Base-by-base conservation (phyloP, 2,888 invertebrate species). In the Cyaniris semiargus region DNA sequence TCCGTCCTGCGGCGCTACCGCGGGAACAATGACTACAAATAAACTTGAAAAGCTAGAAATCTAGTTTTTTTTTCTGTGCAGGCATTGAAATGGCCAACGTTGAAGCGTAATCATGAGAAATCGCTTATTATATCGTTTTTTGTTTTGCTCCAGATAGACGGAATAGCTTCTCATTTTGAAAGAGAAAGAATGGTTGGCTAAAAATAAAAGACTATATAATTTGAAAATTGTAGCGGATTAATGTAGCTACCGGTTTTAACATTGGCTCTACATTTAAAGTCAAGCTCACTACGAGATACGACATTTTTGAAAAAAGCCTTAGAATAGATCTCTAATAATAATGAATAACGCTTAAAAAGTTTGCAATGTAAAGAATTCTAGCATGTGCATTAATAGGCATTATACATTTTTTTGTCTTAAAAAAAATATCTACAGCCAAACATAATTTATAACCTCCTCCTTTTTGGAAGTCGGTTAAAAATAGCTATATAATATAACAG, bases 1-100 rank as follows among this genome's bases (percentile, higher is more conserved):
- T 38, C 48, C 38, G 38, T 74, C 74, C 74, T 74, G 53, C 74
- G 74, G 74, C 74, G 74, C 48, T 74, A 27, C 74, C 74, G 48
- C 53, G 74, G 44, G 38, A 74, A 23, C 23, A 53, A 48, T 48
- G 53, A 15, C 48, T 72, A 38, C 44, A 72, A 72, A 72, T 72
- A 72, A 72, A 44, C 38, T 71, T 71, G 71, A 71, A 71, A 71
- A n/a, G 38, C 38, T 71, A 71, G 71, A 71, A 71, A 71, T 38
- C 71, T 71, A 71, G n/a, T 71, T 71, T 66, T 60, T 58, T 60
- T 66, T 66, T 27, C 66, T 31, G 66, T 31, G 15, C 27, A 66
- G 66, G 66, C 66, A 66, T 66, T 66, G 66, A 66, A 66, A 66
- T 66, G 66, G 66, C 66, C 27, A 66, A 66, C 66, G 66, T 18